These are phyloP conservation scores for human DNA, from an alignment of 2,113 vertebrate genomes.

Conservation along the genomic window DNA sequence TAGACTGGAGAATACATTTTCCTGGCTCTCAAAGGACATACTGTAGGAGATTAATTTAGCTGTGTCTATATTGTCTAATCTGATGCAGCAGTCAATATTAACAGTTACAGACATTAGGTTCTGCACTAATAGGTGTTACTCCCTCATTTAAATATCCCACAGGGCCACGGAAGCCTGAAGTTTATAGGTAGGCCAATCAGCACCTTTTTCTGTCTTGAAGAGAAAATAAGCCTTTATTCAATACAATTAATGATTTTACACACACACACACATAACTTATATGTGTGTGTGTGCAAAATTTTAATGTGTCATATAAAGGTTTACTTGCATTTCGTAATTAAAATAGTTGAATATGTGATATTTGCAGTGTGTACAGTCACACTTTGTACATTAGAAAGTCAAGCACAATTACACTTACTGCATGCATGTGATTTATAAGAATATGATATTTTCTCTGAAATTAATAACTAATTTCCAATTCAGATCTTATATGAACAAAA, in stretches of 20 bases:
- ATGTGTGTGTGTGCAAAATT: not conserved
- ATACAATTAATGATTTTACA: not conserved
- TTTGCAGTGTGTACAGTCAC: not conserved
- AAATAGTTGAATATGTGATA: not conserved
- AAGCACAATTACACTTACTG: not conserved
- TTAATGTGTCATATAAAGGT: not conserved
- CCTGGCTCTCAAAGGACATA: slow-evolving; percentile 44
- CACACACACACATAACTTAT: not conserved
- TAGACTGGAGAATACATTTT: slow-evolving; percentile 67
- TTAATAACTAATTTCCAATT: not conserved
- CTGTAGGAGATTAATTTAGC: slow-evolving; percentile 74
- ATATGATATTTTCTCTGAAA: slow-evolving; percentile 15
- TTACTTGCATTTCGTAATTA: slow-evolving; percentile 8
- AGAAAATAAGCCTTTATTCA: not conserved
- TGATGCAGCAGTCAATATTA: slow-evolving; percentile 48
- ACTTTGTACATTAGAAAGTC: not conserved
- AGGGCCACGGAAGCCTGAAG: not conserved
- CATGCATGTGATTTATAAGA: not conserved
- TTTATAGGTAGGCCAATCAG: slow-evolving; percentile 19
- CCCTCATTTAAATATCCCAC: slow-evolving; percentile 51
- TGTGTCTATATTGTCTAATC: slow-evolving; percentile 69
- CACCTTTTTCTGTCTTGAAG: not conserved
- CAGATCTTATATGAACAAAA: not conserved
- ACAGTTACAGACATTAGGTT: slow-evolving; percentile 54
- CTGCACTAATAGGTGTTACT: slow-evolving; percentile 33